phyloP scores from a whole-genome alignment of 1,140 invertebrate genomes.

The Brachionus plicatilis region DNA sequence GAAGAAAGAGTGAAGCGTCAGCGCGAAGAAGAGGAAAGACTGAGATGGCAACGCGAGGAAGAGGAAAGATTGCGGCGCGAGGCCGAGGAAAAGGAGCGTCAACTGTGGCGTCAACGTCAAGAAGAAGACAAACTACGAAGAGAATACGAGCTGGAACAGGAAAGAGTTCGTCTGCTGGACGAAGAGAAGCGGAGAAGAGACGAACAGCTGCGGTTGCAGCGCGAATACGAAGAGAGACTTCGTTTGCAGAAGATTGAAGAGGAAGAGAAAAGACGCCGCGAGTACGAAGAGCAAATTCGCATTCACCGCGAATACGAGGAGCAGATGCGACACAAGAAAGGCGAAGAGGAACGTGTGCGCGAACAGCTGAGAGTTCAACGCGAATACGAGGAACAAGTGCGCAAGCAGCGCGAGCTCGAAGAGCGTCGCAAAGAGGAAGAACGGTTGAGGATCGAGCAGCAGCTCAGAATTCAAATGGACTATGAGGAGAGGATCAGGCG shows the following conservation, averaged over 20 bases:
- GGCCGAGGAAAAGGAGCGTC: slow-evolving; percentile 39
- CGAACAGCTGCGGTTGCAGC: slow-evolving; percentile 41
- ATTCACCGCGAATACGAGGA: slow-evolving; percentile 41
- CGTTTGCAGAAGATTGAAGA: neutral
- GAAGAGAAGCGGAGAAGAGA: slow-evolving; percentile 44
- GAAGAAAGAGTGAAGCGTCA: neutral
- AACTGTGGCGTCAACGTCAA: neutral
- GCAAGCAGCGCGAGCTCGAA: neutral
- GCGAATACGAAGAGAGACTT: neutral
- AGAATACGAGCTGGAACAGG: neutral
- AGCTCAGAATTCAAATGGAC: neutral
- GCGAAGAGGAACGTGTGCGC: neutral
- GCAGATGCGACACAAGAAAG: neutral
- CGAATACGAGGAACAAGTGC: slow-evolving; percentile 18
- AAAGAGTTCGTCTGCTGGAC: slow-evolving; percentile 36
- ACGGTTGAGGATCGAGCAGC: neutral
- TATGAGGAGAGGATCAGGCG: slow-evolving; percentile 22
- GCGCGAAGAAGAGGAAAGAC: neutral
- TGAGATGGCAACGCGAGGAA: neutral
- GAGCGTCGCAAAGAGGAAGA: neutral
- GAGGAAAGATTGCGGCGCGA: neutral
- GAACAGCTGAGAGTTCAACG: neutral
- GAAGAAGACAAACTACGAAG: neutral
- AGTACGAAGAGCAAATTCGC: slow-evolving; percentile 11
- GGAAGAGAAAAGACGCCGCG: neutral